phyloP scores from a whole-genome alignment of 2,797 vertebrate genomes.

The Rhyacichthys aspro region DNA sequence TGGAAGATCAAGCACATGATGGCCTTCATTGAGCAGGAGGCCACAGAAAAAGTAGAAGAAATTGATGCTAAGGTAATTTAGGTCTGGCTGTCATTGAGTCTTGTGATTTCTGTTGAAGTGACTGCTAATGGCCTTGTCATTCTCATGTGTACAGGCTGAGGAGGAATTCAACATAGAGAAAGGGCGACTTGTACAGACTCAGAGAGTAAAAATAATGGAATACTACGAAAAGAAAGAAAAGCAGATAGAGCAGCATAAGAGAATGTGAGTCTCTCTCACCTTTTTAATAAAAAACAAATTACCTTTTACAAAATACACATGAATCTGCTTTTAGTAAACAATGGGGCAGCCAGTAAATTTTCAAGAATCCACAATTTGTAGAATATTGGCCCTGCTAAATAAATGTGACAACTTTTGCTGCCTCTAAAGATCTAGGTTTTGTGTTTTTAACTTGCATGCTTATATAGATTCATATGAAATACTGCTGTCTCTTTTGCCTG shows the following conservation, averaged over 20 bases:
- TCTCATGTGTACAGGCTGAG: slow-evolving; percentile 82
- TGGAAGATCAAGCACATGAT: slow-evolving; percentile 98
- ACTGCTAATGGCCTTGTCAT: background rate
- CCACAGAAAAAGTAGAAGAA: slow-evolving; percentile 96
- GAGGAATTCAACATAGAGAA: slow-evolving; percentile 98
- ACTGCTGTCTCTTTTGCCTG: background rate
- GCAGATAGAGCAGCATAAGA: slow-evolving; percentile 98
- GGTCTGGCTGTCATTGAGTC: background rate
- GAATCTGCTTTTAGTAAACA: no score
- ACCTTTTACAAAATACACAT: no score
- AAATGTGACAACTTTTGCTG: no score
- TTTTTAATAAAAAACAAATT: background rate
- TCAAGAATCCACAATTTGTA: no score
- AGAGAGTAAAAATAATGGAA: slow-evolving; percentile 94
- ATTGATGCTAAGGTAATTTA: slow-evolving; percentile 92
- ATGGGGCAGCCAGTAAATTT: no score
- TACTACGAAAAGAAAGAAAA: slow-evolving; percentile 98
- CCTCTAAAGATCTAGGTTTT: no score
- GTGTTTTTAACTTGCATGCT: no score
- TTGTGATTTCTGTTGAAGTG: slow-evolving; percentile 2
- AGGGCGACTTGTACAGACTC: slow-evolving; percentile 93
- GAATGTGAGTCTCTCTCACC: slow-evolving; percentile 85
- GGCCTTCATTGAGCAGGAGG: slow-evolving; percentile 99
- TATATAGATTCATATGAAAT: no score
- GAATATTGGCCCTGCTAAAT: no score